Base-by-base conservation (phyloP, 2,888 invertebrate genomes). In the Lymantria monacha region DNA sequence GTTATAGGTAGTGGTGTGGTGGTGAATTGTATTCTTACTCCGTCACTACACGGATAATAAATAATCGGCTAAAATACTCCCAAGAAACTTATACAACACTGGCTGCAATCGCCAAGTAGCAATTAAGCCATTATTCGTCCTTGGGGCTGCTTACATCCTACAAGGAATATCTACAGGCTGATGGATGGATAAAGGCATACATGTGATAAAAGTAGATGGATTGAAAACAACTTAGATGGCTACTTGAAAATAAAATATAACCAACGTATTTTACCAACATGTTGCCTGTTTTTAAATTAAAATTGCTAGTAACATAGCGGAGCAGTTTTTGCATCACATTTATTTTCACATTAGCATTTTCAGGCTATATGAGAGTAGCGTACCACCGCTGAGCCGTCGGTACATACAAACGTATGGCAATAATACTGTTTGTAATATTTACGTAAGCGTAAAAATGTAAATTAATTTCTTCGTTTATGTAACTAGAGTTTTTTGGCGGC, bases 381-480 rank as follows among this genome's bases (percentile, higher is more conserved):
- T 47, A 33, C 51, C 50, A 38, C 59, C 60, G 54, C 64, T 53
- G 46, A 65, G 57, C 62, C 61, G 51, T 53, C 59, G 59, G 61
- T 56, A 48, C 56, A 72, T 70, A 64, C 72, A 74, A 79, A 72
- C 70, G 72, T 66, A 73, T 68, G 70, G 77, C 76, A 76, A 76
- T 79, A 80, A 70, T 63, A 67, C 70, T 73, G 70, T 70, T 33
- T 33, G 10, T 76, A 73, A 80, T 83, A 82, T 84, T 83, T 81
- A 83, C 78, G 79, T 83, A 78, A 85, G 80, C 75, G 82, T 72
- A 73, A 72, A 80, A 83, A 85, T 86, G 82, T 79, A 83, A 85
- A 85, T 86, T 86, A 83, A 85, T 85, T 82, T 79, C 69, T 65
- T 68, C 80, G 74, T 79, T 84, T 80, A 82, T 79, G 72, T 76